Conservation (phyloP, 2,888 invertebrate species). For the Meteorus colon region DNA sequence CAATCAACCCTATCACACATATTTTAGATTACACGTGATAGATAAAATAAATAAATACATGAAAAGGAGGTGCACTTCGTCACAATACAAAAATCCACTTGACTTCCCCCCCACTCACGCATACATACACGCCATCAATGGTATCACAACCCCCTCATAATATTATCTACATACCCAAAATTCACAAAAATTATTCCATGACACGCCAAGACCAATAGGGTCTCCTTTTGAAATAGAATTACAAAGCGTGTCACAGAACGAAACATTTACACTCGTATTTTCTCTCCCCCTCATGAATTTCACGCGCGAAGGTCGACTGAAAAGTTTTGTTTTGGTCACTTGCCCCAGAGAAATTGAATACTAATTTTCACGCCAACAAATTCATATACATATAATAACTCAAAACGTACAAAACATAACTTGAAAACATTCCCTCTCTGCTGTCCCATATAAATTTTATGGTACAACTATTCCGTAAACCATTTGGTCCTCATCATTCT, state of each 20-base stretch:
- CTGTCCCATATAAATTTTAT: neutral
- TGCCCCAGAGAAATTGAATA: neutral
- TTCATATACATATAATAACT: neutral
- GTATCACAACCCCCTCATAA: neutral
- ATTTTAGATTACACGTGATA: constrained; percentile 38
- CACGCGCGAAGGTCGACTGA: neutral
- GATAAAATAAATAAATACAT: constrained; percentile 21
- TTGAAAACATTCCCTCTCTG: neutral
- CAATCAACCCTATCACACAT: neutral
- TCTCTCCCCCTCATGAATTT: neutral
- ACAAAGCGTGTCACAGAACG: neutral
- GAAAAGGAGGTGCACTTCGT: constrained; percentile 30
- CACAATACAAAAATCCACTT: constrained; percentile 31
- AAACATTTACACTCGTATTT: neutral
- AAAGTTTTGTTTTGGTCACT: neutral
- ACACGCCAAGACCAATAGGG: constrained; percentile 31
- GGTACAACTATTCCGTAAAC: constrained; percentile 53
- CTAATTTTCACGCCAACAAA: neutral
- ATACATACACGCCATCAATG: constrained; percentile 13
- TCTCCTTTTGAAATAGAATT: neutral
- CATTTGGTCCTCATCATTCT: constrained; percentile 58
- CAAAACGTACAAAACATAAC: neutral
- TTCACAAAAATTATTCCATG: constrained; percentile 30
- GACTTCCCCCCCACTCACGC: constrained; percentile 10
- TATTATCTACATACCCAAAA: constrained; percentile 13